These are phyloP conservation scores for Pandion haliaetus DNA, from an alignment of 2,113 vertebrate genomes.

Conservation along the genomic window DNA sequence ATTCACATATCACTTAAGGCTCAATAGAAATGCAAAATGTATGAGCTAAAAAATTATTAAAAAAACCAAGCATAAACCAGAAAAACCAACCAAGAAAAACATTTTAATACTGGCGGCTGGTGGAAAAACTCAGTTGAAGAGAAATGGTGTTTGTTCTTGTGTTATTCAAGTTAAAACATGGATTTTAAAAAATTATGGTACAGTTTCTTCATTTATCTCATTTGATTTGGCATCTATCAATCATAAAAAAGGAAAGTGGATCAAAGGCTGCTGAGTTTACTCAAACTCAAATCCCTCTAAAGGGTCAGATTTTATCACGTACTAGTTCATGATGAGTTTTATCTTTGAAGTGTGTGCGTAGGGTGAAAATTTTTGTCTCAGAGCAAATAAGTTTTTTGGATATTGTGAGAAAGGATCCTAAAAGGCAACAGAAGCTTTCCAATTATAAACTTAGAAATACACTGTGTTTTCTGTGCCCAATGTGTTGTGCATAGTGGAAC, in stretches of 20 bases:
- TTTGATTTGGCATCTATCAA: not conserved
- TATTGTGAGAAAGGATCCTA: not conserved
- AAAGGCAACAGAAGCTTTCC: not conserved
- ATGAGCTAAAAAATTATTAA: not conserved
- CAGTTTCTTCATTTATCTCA: not conserved
- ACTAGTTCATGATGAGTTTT: not conserved
- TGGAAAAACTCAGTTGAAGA: not conserved
- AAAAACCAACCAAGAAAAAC: not conserved
- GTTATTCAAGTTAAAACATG: not conserved
- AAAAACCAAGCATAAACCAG: not conserved
- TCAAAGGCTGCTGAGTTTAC: not conserved
- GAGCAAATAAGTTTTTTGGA: not conserved
- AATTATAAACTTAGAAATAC: not conserved
- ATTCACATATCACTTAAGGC: not conserved
- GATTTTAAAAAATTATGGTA: not conserved
- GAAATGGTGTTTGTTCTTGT: not conserved
- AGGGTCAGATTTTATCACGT: not conserved
- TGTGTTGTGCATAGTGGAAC: not conserved
- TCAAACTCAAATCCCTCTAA: not conserved
- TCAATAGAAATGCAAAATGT: not conserved
- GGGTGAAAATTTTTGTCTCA: not conserved
- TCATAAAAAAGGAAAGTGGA: not conserved
- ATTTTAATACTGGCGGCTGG: not conserved
- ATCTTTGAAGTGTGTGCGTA: not conserved
- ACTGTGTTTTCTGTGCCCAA: accelerated